Conservation (phyloP, 2,888 invertebrate species). For the Pandemis heparana region DNA sequence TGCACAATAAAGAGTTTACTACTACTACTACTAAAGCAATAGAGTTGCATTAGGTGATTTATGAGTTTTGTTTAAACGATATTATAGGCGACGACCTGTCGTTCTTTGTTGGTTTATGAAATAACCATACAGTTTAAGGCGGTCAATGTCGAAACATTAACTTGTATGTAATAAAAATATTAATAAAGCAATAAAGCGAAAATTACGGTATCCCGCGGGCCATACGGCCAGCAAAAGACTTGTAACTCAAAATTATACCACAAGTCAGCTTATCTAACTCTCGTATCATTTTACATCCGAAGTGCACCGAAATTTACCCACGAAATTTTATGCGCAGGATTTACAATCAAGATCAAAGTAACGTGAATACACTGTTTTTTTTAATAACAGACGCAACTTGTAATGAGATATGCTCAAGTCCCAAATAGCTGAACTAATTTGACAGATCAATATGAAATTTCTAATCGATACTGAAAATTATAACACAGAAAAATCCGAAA, state of each 20-base stretch:
- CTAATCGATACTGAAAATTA: too few species aligned
- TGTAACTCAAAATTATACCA: conserved; percentile 47
- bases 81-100: background rate
- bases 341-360: conserved; percentile 9
- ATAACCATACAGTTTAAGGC: background rate
- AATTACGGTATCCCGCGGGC: conserved; percentile 49
- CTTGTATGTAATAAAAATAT: background rate
- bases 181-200: conserved; percentile 45
- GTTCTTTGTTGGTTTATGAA: background rate
- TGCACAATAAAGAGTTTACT: too few species aligned
- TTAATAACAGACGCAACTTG: too few species aligned
- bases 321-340: conserved; percentile 5
- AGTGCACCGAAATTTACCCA: conserved; percentile 25
- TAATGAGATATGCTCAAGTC: too few species aligned
- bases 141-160: background rate
- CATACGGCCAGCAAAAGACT: conserved; percentile 27
- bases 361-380: background rate
- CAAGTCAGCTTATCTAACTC: conserved; percentile 48
- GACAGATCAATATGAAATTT: too few species aligned
- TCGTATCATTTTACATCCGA: conserved; percentile 45
- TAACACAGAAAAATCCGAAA: too few species aligned
- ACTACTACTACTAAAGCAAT: too few species aligned
- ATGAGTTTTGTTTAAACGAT: too few species aligned
- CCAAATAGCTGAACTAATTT: too few species aligned
- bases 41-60: too few species aligned